Percentiles rank a stretch among this genome's conserved stretches.
Conservation (phyloP, 2,888 invertebrate species). For the Taenaris catops region DNA sequence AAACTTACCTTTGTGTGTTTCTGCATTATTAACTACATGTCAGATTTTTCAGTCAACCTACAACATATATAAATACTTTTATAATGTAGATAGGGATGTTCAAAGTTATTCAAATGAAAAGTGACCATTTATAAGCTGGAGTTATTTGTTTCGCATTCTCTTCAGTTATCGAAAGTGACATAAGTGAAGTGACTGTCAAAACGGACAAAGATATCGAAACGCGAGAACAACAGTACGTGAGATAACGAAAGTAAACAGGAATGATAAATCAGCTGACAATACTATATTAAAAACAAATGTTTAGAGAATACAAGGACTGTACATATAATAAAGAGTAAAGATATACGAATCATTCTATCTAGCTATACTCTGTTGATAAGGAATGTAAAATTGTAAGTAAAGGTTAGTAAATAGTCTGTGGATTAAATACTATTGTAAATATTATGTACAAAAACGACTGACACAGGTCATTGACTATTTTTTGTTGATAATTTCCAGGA, state of each 20-base stretch:
- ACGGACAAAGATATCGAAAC: conserved; percentile 13
- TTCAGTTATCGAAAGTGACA: conserved; percentile 9
- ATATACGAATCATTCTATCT: conserved; percentile 71
- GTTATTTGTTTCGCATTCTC: too few species aligned
- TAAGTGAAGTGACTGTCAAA: conserved; percentile 11
- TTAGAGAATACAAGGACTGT: conserved; percentile 47
- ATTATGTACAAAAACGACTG: conserved; percentile 29
- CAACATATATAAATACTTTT: background rate
- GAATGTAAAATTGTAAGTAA: conserved; percentile 64
- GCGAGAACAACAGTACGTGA: conserved; percentile 43
- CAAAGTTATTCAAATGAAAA: conserved; percentile 17
- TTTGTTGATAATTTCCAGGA: too few species aligned
- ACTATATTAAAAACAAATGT: conserved; percentile 66
- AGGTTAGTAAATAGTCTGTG: conserved; percentile 39
- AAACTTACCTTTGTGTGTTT: too few species aligned
- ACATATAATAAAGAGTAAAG: conserved; percentile 52
- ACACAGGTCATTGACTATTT: conserved; percentile 22
- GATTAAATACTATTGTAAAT: conserved; percentile 52
- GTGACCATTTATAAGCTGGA: conserved; percentile 11
- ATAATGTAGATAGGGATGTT: conserved; percentile 26
- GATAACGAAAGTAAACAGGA: conserved; percentile 38
- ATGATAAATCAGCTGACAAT: conserved; percentile 75
- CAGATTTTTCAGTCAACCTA: too few species aligned
- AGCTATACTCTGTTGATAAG: conserved; percentile 52
- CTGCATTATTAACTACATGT: background rate